Base-by-base conservation (phyloP, 2,888 invertebrate genomes). In the Drosophila rubida region DNA sequence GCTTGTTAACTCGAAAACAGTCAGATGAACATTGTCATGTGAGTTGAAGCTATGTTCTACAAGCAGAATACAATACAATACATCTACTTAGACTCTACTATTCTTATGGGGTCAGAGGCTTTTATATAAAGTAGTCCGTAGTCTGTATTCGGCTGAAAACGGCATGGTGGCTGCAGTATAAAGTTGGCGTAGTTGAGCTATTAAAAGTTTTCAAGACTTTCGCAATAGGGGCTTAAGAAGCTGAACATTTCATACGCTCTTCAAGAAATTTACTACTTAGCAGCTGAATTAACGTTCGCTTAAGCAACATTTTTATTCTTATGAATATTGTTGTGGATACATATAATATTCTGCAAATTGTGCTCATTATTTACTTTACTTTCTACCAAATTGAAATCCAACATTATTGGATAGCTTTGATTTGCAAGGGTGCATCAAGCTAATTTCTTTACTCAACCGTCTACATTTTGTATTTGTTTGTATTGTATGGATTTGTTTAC, bases 41-140 rank as follows among this genome's bases (percentile, higher is more conserved):
- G 27, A 53, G 13, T 30, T 16, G 51, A 53, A 30, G 19, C 30
- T 13, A 41, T 53, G 41, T 53, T 19, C 27, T 41, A 53, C 51
- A 41, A 13, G 14, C 8, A 6, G 35, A 37, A 37, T 14, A 37
- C 35, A 14, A 37, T 37, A 14, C 13, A 14, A 53, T 19, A 30
- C 41, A 27, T 19, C 5, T n/a, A 27, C 51, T 41, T 30, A 6
- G 9, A 4, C n/a, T n/a, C n/a, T n/a, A n/a, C n/a, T n/a, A n/a
- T n/a, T n/a, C n/a, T n/a, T n/a, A 6, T 19, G 27, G 51, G 11
- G 19, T 19, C 19, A 19, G 13, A 51, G 27, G n/a, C n/a, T 32
- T 48, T 19, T n/a, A n/a, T n/a, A 46, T 2, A 19, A 7, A 19
- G 32, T 7, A 35, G 35, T 35, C 6, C 11, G 11, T 37, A 7